Evolutionary conservation across 2,113 vertebrate genomes (phyloP).

Genomic region (Herpetotheres cachinnans): DNA sequence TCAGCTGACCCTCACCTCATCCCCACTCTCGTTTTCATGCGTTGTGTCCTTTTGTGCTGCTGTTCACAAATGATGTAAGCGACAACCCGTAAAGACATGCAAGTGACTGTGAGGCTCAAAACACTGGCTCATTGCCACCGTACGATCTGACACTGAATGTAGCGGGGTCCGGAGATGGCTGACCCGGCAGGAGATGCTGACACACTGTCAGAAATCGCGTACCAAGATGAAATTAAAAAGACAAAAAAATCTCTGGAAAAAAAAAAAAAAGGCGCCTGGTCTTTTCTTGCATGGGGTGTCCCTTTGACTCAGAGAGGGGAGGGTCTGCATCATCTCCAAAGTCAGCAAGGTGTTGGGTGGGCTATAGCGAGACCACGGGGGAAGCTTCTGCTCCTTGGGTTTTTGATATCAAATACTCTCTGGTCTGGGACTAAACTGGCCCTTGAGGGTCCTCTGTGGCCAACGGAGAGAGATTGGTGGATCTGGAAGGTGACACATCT

Average conservation of each 20-base stretch:
- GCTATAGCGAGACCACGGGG: background rate
- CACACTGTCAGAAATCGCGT: slow-evolving; percentile 22
- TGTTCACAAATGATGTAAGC: slow-evolving; percentile 55
- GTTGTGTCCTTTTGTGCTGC: slow-evolving; percentile 69
- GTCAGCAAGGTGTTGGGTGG: background rate
- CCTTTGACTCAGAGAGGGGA: background rate
- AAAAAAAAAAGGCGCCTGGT: background rate
- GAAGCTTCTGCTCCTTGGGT: background rate
- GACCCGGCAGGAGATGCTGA: slow-evolving; percentile 8
- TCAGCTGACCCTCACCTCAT: slow-evolving; percentile 3
- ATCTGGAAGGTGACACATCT: background rate
- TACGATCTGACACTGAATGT: slow-evolving; percentile 46
- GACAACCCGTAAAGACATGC: background rate
- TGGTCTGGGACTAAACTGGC: background rate
- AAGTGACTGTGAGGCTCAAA: background rate
- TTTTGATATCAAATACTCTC: background rate
- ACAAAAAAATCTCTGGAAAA: background rate
- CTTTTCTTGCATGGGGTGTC: background rate
- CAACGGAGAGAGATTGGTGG: background rate
- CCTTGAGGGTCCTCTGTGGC: background rate
- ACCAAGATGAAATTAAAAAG: slow-evolving; percentile 54
- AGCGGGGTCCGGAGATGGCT: slow-evolving; percentile 13
- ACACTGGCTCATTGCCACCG: background rate
- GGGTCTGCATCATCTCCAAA: background rate
- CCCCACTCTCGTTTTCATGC: slow-evolving; percentile 38